Evolutionary conservation across 2,113 vertebrate genomes (phyloP).

Genomic region (Burhinus oedicnemus): DNA sequence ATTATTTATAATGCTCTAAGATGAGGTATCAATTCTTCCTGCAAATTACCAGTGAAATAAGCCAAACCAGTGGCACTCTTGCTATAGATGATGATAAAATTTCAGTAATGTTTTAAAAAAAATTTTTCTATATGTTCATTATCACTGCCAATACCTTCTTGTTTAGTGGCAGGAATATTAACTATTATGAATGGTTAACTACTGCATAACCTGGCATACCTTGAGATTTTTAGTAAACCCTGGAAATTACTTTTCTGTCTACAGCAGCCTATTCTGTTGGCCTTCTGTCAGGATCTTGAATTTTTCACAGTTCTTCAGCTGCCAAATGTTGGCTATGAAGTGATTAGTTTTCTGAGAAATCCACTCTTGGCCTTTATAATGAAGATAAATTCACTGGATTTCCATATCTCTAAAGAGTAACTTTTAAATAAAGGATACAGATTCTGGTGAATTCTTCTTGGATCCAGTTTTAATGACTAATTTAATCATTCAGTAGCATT

Average conservation of each 20-base stretch:
- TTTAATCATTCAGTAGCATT: background rate
- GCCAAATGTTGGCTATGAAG: background rate
- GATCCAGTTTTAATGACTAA: background rate
- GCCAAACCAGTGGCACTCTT: background rate
- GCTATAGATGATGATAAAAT: background rate
- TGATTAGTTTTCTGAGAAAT: slow-evolving; percentile 31
- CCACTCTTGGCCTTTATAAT: background rate
- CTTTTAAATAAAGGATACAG: background rate
- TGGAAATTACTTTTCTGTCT: background rate
- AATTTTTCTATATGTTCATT: background rate
- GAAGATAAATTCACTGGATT: slow-evolving; percentile 3
- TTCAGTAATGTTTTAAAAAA: background rate
- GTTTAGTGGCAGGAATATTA: background rate
- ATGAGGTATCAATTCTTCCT: background rate
- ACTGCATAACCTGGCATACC: background rate
- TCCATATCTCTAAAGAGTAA: background rate
- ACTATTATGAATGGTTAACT: background rate
- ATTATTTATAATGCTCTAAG: background rate
- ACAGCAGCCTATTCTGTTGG: background rate
- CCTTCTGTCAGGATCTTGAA: background rate
- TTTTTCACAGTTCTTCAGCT: slow-evolving; percentile 7
- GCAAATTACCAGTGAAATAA: background rate
- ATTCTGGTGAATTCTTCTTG: background rate
- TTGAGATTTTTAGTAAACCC: background rate
- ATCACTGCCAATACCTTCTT: background rate